Base-by-base conservation (phyloP, 2,888 invertebrate species). In the Scaptomyza tumidula region DNA sequence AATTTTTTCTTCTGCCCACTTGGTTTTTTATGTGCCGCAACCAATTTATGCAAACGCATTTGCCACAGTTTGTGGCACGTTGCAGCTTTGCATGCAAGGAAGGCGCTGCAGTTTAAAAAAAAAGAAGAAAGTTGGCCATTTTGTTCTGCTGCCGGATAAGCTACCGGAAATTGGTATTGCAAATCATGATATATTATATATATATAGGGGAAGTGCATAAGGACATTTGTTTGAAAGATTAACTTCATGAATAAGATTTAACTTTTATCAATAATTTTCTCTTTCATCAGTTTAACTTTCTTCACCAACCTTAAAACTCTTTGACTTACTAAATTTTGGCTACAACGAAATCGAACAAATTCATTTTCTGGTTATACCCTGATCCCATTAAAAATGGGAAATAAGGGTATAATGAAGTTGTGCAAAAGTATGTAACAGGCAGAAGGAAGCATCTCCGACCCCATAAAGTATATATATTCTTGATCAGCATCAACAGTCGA, bases 41-140 rank as follows among this genome's bases (percentile, higher is more conserved):
- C 66, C 80, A 78, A 85, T 88, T 88, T 85, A 88, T 88, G 85
- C 88, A 88, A 86, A 88, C 78, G 86, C 85, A 80, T 79, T 77
- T 76, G 65, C 79, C 53, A 68, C 66, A 74, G 72, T 82, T 78
- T 78, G 70, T 59, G 70, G 63, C 88, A 81, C 85, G 82, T 85
- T 75, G 70, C 52, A 69, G 52, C 48, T 50, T 48, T 27, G 43
- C n/a, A 35, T 43, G 73, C 43, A 45, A 43, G 24, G 53, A 59
- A 60, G 55, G 49, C 50, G 2, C 11, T 0, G 1, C n/a, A 37
- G 6, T 14, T 9, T n/a, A n/a, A 13, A 48, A 13, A 37, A 2
- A 14, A 58, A 63, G 69, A 60, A 72, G 71, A 75, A 77, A 69
- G 46, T 52, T 41, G 52, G 29, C 64, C 78, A 64, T 61, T 66